Conservation (phyloP, 1,140 invertebrate genomes). For the Solenopsis invicta region DNA sequence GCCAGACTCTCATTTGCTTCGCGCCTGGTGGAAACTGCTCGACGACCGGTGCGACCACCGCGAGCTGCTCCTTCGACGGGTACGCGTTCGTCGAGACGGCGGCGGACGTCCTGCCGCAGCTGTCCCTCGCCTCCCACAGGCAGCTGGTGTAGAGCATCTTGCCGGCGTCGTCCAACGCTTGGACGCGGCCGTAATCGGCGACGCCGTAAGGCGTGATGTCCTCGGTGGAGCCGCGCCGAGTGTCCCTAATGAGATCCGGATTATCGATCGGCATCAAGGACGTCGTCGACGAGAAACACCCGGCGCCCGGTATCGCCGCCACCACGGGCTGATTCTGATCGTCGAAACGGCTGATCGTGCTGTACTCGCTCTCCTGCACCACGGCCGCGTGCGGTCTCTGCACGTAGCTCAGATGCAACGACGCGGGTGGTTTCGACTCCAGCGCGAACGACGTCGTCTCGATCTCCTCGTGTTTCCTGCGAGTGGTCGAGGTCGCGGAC, state of each 20-base stretch:
- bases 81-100: slow-evolving; percentile 87
- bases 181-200: slow-evolving; percentile 81
- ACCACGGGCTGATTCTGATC: slow-evolving; percentile 67
- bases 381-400: slow-evolving; percentile 75
- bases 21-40: slow-evolving; percentile 87
- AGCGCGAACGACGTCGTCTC: slow-evolving; percentile 82
- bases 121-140: slow-evolving; percentile 87
- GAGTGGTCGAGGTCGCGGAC: slow-evolving; percentile 76
- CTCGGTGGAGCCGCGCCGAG: slow-evolving; percentile 84
- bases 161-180: slow-evolving; percentile 90
- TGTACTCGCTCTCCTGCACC: slow-evolving; percentile 78
- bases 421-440: slow-evolving; percentile 80
- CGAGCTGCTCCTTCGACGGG: slow-evolving; percentile 93
- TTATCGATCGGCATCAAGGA: slow-evolving; percentile 91
- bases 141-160: slow-evolving; percentile 91
- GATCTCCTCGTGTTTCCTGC: slow-evolving; percentile 82
- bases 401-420: slow-evolving; percentile 80
- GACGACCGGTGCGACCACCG: slow-evolving; percentile 86
- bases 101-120: slow-evolving; percentile 83
- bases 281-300: slow-evolving; percentile 90
- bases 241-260: slow-evolving; percentile 94
- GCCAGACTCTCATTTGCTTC: slow-evolving; percentile 94
- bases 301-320: slow-evolving; percentile 52
- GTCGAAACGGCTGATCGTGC: slow-evolving; percentile 74
- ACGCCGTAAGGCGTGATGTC: slow-evolving; percentile 77